Evolutionary conservation across 2,888 invertebrate genomes (phyloP), one percentile per base, ranked within the genome.

Genomic region (Camptogramma bilineatum): DNA sequence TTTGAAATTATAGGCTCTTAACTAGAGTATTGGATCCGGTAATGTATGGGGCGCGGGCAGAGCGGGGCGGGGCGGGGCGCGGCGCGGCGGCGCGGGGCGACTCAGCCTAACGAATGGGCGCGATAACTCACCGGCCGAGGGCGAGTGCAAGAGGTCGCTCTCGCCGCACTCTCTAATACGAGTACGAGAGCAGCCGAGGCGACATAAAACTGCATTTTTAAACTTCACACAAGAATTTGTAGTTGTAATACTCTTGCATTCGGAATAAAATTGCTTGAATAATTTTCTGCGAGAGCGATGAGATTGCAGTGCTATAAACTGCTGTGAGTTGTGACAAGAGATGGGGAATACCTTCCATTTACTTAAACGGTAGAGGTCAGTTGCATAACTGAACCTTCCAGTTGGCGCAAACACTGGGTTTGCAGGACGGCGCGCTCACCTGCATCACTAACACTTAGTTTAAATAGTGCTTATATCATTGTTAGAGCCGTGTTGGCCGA

Each of bases 21-120:
- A 68, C 68, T 70, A 72, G 55, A 63, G 57, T 66, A 69, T 68
- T 69, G 64, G 69, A 69, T 52, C 66, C 62, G 21, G 58, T 62
- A 52, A 66, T 34, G 52, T 62, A 66, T 42, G 64, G 5, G 50
- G 54, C 34, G 59, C 24, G 48, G 62, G 50, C 51, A 52, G 51
- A 56, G 19, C 58, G 51, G 54, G 34, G 4, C 50, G 24, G 21
- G 64, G 24, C 7, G 44, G n/a, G 24, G 17, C 9, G 21, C 28
- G 21, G 13, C 52, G 56, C 34, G 47, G 24, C 17, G 52, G 52
- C 53, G 18, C 4, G 46, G 31, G 34, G 34, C 17, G 63, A 46
- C 65, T 69, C 69, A 72, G 68, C 57, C 69, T 71, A 69, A 75
- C 71, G 70, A 64, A 78, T 75, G 72, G 66, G 39, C n/a, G 61